Evolutionary conservation across 1,140 invertebrate genomes (phyloP), one percentile per base, ranked within the genome.

Genomic region (Holcopasites calliopsidis): DNA sequence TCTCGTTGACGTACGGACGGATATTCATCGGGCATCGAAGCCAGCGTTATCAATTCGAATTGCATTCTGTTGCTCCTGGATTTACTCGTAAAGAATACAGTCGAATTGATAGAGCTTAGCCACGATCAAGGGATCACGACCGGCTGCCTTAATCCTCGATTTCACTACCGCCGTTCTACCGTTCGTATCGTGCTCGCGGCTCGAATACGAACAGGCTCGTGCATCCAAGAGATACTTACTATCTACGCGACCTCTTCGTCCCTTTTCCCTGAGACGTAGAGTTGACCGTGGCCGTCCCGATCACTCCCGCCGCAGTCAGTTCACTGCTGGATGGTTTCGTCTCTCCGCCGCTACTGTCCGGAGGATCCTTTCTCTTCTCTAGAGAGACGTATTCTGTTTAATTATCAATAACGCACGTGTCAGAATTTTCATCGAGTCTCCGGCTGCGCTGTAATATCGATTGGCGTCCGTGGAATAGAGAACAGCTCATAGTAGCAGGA

Each of bases 281-380:
- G 77, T 93, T 92, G 80, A 93, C 92, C 70, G 91, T 93, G 75
- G 92, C 91, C 33, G 92, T 91, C 54, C 92, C 93, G 76, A 93
- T 93, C 35, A 91, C 90, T 60, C 84, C 89, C 42, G 85, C 89
- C 18, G 88, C 85, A 55, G 89, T 84, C 74, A 92, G 79, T 65
- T 93, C 93, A 81, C 92, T 93, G 85, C 94, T 95, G 21, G 94
- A 94, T 10, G 96, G 95, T 90, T 97, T 96, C 28, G 95, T 94
- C 79, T 96, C 96, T 81, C 92, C 90, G 10, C 82, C 89, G 79
- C 90, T 92, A 62, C 92, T 94, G 85, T 96, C 95, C 83, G 95
- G 94, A 5, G 95, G 95, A 87, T 97, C 96, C 94, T 97, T 97
- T 86, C 96, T 95, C 92, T 97, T 97, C 93, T 97, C 96, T 95